These are phyloP conservation scores for Zaprionus ghesquierei DNA, from an alignment of 1,140 invertebrate species.

Conservation along the genomic window DNA sequence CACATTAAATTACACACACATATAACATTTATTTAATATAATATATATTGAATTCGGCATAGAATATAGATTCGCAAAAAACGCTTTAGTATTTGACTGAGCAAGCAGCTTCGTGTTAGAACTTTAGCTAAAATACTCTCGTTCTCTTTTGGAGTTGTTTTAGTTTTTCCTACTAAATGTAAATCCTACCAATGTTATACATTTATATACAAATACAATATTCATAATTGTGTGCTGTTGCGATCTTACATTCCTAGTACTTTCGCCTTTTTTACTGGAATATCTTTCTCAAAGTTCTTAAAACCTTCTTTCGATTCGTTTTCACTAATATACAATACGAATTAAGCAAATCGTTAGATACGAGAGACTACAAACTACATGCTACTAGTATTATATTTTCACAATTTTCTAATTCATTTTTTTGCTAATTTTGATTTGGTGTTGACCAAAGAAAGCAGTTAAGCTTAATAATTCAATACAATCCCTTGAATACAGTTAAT, in stretches of 20 bases:
- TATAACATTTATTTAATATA: constrained; percentile 75
- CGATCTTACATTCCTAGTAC: constrained; percentile 41
- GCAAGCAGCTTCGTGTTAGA: constrained; percentile 32
- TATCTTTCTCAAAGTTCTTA: constrained; percentile 24
- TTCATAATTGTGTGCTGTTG: constrained; percentile 56
- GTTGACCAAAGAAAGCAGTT: constrained; percentile 45
- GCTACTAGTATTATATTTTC: constrained; percentile 54
- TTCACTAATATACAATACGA: constrained; percentile 66
- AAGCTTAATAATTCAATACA: constrained; percentile 47
- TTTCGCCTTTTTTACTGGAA: constrained; percentile 45
- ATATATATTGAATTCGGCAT: constrained; percentile 73
- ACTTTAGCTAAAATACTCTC: constrained; percentile 17
- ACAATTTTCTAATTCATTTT: constrained; percentile 65
- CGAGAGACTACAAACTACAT: constrained; percentile 46
- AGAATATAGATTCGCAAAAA: constrained; percentile 69
- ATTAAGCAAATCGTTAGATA: constrained; percentile 50
- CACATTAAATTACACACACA: constrained; percentile 57
- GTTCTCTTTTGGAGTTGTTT: constrained; percentile 15
- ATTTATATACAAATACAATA: constrained; percentile 70
- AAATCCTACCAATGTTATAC: constrained; percentile 70
- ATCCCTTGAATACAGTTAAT: constrained; percentile 46
- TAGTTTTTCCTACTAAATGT: constrained; percentile 26
- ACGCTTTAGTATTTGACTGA: constrained; percentile 42
- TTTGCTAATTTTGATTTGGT: constrained; percentile 50
- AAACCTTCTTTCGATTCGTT: constrained; percentile 10